These are phyloP conservation scores for Capitulum mitella DNA, from an alignment of 2,888 invertebrate species.

Conservation along the genomic window DNA sequence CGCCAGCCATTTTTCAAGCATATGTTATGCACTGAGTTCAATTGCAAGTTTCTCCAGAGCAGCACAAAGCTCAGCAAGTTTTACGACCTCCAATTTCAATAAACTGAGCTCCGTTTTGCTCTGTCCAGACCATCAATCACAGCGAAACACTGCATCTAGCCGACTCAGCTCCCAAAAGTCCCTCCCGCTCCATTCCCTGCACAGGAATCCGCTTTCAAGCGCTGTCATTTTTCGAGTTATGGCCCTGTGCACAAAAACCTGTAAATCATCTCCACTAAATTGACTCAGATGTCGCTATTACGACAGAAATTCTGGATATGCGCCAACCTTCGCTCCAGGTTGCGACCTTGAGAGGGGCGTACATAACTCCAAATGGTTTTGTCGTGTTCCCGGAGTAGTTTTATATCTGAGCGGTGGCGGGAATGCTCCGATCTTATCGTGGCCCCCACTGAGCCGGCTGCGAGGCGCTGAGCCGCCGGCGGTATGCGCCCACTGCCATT, in stretches of 20 bases:
- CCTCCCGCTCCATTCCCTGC: neutral
- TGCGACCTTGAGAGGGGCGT: neutral
- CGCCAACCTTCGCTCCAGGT: neutral
- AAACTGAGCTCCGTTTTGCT: neutral
- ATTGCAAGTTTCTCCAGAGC: too few relatives aligned
- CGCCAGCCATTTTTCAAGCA: too few relatives aligned
- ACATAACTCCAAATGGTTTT: conserved; percentile 20
- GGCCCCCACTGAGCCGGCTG: too few relatives aligned
- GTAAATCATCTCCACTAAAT: neutral
- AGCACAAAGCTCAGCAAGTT: too few relatives aligned
- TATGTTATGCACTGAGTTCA: too few relatives aligned
- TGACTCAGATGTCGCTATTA: neutral
- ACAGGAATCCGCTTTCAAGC: neutral
- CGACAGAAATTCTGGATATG: neutral
- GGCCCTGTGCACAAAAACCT: conserved; percentile 1
- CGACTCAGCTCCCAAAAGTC: neutral
- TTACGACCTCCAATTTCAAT: too few relatives aligned
- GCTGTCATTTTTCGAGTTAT: neutral
- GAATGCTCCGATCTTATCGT: conserved; percentile 8
- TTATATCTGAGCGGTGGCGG: neutral
- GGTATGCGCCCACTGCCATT: too few relatives aligned
- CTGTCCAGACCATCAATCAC: neutral
- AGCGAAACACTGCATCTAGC: neutral
- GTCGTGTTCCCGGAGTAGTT: neutral
- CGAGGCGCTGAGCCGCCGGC: too few relatives aligned